These are phyloP conservation scores for Drosophila mimica DNA, from an alignment of 2,888 invertebrate genomes.

Conservation along the genomic window DNA sequence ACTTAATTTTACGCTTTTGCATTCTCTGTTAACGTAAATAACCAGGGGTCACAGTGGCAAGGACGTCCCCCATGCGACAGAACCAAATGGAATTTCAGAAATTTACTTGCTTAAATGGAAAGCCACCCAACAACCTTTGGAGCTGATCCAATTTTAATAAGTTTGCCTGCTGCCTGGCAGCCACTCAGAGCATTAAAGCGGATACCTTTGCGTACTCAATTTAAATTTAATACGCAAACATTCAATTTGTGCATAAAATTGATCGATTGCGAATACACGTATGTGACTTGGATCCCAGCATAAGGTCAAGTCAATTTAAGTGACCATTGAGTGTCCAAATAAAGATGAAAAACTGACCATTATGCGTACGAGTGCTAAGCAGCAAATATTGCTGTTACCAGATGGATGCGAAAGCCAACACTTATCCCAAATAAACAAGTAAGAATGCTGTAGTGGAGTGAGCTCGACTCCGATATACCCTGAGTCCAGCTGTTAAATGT, in stretches of 20 bases:
- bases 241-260: slow-evolving; percentile 3
- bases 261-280: slow-evolving; percentile 1
- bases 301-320: background rate
- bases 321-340: background rate
- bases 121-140: slow-evolving; percentile 28
- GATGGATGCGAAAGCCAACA: background rate
- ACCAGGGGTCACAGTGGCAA: slow-evolving; percentile 11
- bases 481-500: background rate
- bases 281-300: background rate
- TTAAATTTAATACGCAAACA: slow-evolving; percentile 18
- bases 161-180: slow-evolving; percentile 26
- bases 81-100: slow-evolving; percentile 32
- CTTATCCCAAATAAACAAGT: background rate
- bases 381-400: background rate
- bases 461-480: background rate
- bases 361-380: background rate
- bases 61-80: slow-evolving; percentile 3
- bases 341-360: background rate
- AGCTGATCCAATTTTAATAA: slow-evolving; percentile 47
- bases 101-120: slow-evolving; percentile 31
- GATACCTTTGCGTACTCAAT: slow-evolving; percentile 15
- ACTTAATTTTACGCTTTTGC: slow-evolving; percentile 76
- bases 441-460: background rate
- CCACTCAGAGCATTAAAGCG: slow-evolving; percentile 22
- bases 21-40: slow-evolving; percentile 56